A percentile compares a stretch with the other conserved stretches of the same genome.
phyloP scores from a whole-genome alignment of 2,888 invertebrate species.

The Eristalinus aeneus region DNA sequence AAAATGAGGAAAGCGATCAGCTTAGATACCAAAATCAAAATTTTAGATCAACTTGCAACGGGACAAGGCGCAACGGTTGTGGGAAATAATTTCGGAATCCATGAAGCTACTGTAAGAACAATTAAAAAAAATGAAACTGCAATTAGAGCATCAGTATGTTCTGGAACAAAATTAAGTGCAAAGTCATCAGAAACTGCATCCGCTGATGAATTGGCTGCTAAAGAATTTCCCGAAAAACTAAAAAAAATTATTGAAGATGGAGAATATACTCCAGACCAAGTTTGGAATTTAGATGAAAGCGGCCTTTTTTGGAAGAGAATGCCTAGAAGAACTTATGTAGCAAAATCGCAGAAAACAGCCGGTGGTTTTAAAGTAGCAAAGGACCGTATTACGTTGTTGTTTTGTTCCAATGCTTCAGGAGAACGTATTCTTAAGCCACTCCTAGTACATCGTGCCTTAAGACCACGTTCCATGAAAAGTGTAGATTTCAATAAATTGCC shows the following conservation, averaged over 20 bases:
- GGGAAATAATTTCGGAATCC: too few species aligned
- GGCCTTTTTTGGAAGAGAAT: constrained; percentile 1
- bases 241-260: constrained; percentile 72
- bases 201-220: constrained; percentile 65
- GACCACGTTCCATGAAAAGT: constrained; percentile 74
- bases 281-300: not conserved
- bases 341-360: too few species aligned
- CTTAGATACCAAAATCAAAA: too few species aligned
- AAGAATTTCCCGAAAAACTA: constrained; percentile 62
- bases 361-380: not conserved
- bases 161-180: too few species aligned
- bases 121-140: too few species aligned
- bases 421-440: constrained; percentile 75
- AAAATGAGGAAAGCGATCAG: too few species aligned
- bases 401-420: constrained; percentile 51
- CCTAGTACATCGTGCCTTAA: constrained; percentile 75
- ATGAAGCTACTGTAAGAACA: too few species aligned
- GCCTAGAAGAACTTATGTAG: not conserved
- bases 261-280: constrained; percentile 72
- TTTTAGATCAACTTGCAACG: too few species aligned
- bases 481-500: constrained; percentile 72
- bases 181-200: constrained; percentile 70
- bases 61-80: too few species aligned
- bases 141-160: too few species aligned
- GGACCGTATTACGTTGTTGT: not conserved